These are phyloP conservation scores for Myotis lucifugus DNA, from an alignment of 2,113 vertebrate species.

Conservation along the genomic window DNA sequence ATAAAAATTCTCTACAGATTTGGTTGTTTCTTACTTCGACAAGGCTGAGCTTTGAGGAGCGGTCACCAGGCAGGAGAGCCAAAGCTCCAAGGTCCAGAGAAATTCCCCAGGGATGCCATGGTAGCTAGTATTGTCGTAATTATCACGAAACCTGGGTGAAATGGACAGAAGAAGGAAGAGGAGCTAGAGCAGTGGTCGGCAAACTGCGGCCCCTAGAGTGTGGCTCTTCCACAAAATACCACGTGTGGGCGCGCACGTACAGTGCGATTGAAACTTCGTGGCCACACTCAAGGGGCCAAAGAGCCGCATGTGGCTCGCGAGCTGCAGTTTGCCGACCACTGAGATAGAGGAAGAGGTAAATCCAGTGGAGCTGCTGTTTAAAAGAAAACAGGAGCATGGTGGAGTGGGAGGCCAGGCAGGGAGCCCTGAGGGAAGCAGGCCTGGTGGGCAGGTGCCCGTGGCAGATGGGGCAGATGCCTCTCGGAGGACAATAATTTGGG, in stretches of 20 bases:
- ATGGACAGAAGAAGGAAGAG: background rate
- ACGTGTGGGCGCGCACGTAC: too few species aligned
- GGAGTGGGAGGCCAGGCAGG: background rate
- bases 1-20: background rate
- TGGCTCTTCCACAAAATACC: too few species aligned
- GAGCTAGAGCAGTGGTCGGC: background rate
- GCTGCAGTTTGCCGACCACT: too few species aligned
- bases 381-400: background rate
- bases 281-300: too few species aligned
- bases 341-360: background rate
- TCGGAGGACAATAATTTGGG: background rate
- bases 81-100: background rate
- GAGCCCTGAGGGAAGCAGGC: background rate
- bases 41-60: background rate
- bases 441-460: accelerated
- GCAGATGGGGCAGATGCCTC: accelerated
- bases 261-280: too few species aligned
- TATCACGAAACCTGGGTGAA: background rate
- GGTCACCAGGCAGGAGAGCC: background rate
- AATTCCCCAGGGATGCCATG: too few species aligned
- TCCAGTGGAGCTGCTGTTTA: background rate
- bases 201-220: too few species aligned
- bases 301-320: too few species aligned
- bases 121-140: background rate
- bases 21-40: background rate